Evolutionary conservation across 2,888 invertebrate genomes (phyloP).

Genomic region (Mystacides longicornis): DNA sequence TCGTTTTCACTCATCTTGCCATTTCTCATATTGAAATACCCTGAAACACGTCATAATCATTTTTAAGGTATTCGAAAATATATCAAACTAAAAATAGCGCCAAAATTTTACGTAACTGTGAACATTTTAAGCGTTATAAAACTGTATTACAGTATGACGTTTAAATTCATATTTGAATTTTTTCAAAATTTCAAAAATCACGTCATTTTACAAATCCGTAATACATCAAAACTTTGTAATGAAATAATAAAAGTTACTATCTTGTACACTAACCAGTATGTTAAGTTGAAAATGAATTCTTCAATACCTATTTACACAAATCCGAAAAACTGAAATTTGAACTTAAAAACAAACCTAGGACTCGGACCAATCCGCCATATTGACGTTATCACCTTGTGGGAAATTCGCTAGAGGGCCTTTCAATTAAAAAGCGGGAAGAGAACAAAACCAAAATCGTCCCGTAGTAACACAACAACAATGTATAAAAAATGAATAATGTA

Average conservation of each 20-base stretch:
- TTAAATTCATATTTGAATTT: constrained; percentile 38
- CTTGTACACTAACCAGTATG: too few relatives aligned
- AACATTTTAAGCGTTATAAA: constrained; percentile 12
- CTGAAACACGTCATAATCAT: constrained; percentile 6
- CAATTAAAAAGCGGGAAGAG: constrained; percentile 19
- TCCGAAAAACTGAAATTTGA: constrained; percentile 32
- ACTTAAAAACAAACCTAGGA: constrained; percentile 54
- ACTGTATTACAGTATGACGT: constrained; percentile 20
- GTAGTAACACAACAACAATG: too few relatives aligned
- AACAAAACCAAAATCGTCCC: too few relatives aligned
- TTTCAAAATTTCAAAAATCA: constrained; percentile 49
- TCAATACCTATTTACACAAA: too few relatives aligned
- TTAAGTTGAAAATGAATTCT: too few relatives aligned
- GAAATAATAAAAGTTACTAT: too few relatives aligned
- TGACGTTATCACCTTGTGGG: constrained; percentile 45
- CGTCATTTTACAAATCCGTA: constrained; percentile 28
- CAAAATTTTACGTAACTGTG: neutral
- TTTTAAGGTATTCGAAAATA: neutral
- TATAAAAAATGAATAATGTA: too few relatives aligned
- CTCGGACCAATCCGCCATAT: constrained; percentile 76
- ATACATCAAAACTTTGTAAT: too few relatives aligned
- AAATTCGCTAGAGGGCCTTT: constrained; percentile 19
- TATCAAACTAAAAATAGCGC: neutral
- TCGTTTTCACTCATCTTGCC: constrained; percentile 34
- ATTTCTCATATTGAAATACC: constrained; percentile 36